Percentiles rank a stretch among this genome's conserved stretches.
These are phyloP conservation scores for Colius striatus DNA, from an alignment of 2,113 vertebrate genomes.

Conservation along the genomic window DNA sequence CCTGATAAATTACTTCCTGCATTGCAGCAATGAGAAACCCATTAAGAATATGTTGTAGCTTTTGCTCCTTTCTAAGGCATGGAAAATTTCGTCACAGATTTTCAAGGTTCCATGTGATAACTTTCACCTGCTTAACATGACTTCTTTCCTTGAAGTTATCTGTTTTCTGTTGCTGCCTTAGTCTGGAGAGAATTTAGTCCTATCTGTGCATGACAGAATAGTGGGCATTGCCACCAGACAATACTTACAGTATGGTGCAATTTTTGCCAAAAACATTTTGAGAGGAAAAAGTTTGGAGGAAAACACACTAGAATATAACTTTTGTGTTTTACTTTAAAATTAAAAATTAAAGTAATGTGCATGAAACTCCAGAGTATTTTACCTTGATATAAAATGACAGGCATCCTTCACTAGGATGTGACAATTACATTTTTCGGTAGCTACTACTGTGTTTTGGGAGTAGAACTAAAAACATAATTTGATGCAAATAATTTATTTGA, in stretches of 20 bases:
- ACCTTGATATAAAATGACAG: constrained; percentile 13
- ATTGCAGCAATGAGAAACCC: neutral
- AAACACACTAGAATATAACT: constrained; percentile 13
- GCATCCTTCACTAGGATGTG: constrained; percentile 3
- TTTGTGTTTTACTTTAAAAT: neutral
- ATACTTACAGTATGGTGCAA: neutral
- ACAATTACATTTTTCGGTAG: neutral
- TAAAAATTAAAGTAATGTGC: neutral
- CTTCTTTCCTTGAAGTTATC: neutral
- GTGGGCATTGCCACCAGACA: neutral
- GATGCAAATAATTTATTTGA: constrained; percentile 26
- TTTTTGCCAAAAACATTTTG: neutral
- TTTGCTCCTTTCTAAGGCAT: neutral
- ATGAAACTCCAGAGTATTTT: neutral
- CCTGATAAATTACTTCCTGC: neutral
- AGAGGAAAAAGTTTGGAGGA: neutral
- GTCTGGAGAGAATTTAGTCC: neutral
- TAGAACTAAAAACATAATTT: neutral
- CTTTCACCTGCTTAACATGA: neutral
- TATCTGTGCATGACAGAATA: neutral
- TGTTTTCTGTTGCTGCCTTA: neutral
- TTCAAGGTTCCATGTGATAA: neutral
- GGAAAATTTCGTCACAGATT: neutral
- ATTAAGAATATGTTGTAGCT: neutral
- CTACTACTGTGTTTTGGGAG: constrained; percentile 20